Conservation (phyloP, 64 coral and sea anemone species). For the Anthopleura sola region DNA sequence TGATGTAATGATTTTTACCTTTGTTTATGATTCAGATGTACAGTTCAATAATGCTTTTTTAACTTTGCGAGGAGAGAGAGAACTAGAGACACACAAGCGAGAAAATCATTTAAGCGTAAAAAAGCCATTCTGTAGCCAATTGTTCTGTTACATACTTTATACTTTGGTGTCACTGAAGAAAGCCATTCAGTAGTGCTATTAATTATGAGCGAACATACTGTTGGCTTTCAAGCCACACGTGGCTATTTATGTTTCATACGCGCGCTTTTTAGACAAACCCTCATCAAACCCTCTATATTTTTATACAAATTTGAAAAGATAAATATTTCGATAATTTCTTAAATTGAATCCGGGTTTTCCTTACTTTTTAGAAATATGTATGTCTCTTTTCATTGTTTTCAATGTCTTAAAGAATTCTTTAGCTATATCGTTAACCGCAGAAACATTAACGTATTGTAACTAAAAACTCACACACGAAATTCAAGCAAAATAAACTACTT, state of each 20-base stretch:
- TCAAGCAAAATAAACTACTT: neutral
- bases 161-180: neutral
- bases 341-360: neutral
- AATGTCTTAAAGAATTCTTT: neutral
- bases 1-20: too few relatives aligned
- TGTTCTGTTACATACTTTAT: neutral
- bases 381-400: neutral
- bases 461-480: neutral
- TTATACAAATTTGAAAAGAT: neutral
- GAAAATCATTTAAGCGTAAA: neutral
- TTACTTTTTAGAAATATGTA: too few relatives aligned
- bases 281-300: neutral
- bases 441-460: neutral
- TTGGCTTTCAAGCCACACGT: neutral
- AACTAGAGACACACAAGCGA: too few relatives aligned
- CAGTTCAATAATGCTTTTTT: too few relatives aligned
- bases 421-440: neutral
- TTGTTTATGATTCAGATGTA: too few relatives aligned
- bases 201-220: neutral
- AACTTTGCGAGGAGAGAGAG: neutral
- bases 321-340: neutral
- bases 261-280: neutral
- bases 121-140: neutral
- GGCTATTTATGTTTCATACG: neutral
- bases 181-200: neutral